A percentile compares a stretch with the other conserved stretches of the same genome.
Evolutionary conservation across 2,888 invertebrate species (phyloP).

Genomic region (Parapristionchus giblindavisi): DNA sequence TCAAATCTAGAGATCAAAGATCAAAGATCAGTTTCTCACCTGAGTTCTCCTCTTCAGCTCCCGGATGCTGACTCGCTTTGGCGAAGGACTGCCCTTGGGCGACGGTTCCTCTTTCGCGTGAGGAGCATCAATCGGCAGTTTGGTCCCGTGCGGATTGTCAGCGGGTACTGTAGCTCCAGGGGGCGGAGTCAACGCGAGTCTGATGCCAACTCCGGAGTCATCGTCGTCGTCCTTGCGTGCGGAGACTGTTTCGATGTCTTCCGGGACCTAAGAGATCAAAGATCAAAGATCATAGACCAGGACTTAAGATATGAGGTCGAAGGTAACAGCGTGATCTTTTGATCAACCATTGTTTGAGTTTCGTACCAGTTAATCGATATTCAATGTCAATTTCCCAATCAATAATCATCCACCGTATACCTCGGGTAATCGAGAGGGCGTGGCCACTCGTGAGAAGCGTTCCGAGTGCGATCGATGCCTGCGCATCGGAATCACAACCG

Average conservation of each 20-base stretch:
- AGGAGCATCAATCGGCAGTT: no score
- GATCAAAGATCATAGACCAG: no score
- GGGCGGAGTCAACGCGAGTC: background rate
- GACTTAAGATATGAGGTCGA: no score
- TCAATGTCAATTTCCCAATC: background rate
- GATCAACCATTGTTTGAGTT: no score
- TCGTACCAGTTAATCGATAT: background rate
- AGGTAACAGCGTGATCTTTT: no score
- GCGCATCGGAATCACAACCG: no score
- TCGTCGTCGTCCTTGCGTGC: background rate
- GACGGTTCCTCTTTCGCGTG: conserved; percentile 10
- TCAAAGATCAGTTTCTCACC: background rate
- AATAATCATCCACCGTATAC: background rate
- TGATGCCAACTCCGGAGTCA: background rate
- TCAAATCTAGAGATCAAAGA: background rate
- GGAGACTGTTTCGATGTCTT: background rate
- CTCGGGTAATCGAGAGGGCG: background rate
- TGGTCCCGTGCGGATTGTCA: background rate
- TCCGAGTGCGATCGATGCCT: background rate
- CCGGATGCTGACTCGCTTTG: background rate
- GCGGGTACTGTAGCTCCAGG: background rate
- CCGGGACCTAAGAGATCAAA: background rate
- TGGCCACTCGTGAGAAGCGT: background rate
- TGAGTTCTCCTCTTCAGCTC: conserved; percentile 22
- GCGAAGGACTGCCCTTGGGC: background rate